Conservation (phyloP, 2,797 vertebrate genomes). For the Eupleurogrammus muticus region DNA sequence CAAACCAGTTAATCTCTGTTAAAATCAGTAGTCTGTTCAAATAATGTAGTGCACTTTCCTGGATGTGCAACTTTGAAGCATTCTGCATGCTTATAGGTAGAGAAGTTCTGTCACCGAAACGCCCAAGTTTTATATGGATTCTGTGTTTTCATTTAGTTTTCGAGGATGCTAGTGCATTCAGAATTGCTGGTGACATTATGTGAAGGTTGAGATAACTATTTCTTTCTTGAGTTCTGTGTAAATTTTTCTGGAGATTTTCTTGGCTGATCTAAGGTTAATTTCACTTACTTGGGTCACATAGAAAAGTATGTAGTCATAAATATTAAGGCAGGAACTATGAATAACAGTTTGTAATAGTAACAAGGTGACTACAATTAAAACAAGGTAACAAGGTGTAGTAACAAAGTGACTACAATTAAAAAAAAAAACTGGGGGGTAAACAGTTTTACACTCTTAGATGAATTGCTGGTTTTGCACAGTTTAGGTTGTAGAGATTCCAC, state of each 20-base stretch:
- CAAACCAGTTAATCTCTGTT: not conserved
- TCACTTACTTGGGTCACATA: not conserved
- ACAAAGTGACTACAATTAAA: no score
- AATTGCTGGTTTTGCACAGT: not conserved
- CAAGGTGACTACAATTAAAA: no score
- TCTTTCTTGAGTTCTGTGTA: not conserved
- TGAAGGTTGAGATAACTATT: not conserved
- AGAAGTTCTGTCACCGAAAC: no score
- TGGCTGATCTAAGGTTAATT: not conserved
- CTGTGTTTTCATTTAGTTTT: not conserved
- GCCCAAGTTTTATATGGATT: not conserved
- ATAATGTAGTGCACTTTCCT: not conserved
- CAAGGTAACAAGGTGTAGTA: no score
- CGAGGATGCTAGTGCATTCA: not conserved
- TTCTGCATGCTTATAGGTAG: no score
- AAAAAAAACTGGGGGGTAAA: not conserved
- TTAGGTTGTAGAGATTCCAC: not conserved
- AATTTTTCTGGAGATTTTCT: not conserved
- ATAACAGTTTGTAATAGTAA: not conserved
- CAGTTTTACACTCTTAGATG: not conserved
- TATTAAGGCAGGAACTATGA: not conserved
- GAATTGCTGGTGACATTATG: not conserved
- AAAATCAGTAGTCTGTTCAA: not conserved
- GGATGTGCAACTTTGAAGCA: no score
- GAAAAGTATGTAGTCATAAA: not conserved